A percentile compares a stretch with the other conserved stretches of the same genome.
Conservation (phyloP, 2,888 invertebrate genomes). For the Celastrina argiolus region DNA sequence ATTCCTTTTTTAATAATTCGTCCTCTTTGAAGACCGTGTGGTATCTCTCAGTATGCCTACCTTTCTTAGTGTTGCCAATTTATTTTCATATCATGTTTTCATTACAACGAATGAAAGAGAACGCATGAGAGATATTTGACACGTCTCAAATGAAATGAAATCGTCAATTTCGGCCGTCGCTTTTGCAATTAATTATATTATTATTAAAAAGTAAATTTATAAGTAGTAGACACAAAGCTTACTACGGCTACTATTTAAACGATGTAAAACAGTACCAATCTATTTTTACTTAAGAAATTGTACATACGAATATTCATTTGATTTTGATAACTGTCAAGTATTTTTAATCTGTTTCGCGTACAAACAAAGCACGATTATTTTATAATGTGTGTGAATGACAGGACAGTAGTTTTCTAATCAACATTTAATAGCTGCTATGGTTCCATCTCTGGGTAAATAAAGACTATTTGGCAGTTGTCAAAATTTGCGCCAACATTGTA, state of each 20-base stretch:
- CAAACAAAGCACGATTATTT: neutral
- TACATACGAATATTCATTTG: conserved; percentile 5
- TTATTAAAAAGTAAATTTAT: neutral
- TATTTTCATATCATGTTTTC: neutral
- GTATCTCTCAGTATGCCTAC: conserved; percentile 12
- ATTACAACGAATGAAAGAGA: conserved; percentile 25
- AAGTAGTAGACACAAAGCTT: conserved; percentile 5
- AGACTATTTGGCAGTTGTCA: conserved; percentile 28
- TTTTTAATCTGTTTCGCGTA: conserved; percentile 15
- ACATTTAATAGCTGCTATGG: neutral
- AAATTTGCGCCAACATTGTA: conserved; percentile 17
- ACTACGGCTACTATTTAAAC: conserved; percentile 7
- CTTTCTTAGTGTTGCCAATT: conserved; percentile 15
- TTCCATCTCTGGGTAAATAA: neutral
- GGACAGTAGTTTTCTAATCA: neutral
- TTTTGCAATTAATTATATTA: conserved; percentile 9
- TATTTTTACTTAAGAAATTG: conserved; percentile 3
- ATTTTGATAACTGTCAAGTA: conserved; percentile 27
- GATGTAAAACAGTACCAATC: neutral
- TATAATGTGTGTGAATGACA: neutral
- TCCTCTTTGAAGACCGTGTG: conserved; percentile 4
- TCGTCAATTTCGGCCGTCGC: neutral
- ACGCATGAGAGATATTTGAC: conserved; percentile 28
- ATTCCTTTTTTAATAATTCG: neutral
- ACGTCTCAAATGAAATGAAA: conserved; percentile 22